These are phyloP conservation scores for Trachelus tabidus DNA, from an alignment of 2,888 invertebrate genomes.

Conservation along the genomic window DNA sequence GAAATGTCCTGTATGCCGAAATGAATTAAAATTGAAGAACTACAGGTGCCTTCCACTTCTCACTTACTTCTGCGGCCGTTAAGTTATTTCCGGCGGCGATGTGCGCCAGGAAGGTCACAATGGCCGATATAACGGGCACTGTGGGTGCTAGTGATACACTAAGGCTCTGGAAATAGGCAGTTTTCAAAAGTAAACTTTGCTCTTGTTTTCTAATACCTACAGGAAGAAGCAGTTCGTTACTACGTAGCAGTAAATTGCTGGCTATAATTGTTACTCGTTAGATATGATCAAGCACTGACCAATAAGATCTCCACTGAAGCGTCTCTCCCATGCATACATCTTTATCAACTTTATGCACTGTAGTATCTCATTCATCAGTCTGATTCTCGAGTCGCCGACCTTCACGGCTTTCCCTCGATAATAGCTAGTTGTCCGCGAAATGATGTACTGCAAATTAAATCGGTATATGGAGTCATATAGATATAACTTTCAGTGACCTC, in stretches of 20 bases:
- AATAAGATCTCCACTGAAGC: slow-evolving; percentile 68
- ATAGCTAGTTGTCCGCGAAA: slow-evolving; percentile 64
- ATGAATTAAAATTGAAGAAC: neutral
- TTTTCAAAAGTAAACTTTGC: slow-evolving; percentile 67
- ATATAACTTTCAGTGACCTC: neutral
- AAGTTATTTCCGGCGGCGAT: slow-evolving; percentile 69
- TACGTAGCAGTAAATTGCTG: neutral
- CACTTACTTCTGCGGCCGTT: slow-evolving; percentile 71
- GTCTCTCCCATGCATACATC: slow-evolving; percentile 75
- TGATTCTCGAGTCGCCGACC: slow-evolving; percentile 61
- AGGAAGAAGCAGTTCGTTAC: slow-evolving; percentile 14
- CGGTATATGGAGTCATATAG: neutral
- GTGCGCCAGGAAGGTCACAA: slow-evolving; percentile 71
- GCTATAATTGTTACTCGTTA: neutral
- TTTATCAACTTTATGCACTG: slow-evolving; percentile 73
- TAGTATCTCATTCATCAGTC: slow-evolving; percentile 71
- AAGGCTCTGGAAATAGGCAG: slow-evolving; percentile 71
- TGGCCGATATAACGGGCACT: slow-evolving; percentile 72
- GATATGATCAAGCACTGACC: slow-evolving; percentile 44
- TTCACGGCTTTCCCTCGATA: slow-evolving; percentile 44
- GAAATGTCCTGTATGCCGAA: neutral
- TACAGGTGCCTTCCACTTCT: neutral
- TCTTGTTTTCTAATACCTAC: slow-evolving; percentile 69
- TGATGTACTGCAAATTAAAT: slow-evolving; percentile 59
- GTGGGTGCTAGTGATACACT: slow-evolving; percentile 72